Percentiles rank a stretch among this genome's conserved stretches.
Conservation (phyloP, 2,797 vertebrate genomes). For the Pogonophryne albipinna region DNA sequence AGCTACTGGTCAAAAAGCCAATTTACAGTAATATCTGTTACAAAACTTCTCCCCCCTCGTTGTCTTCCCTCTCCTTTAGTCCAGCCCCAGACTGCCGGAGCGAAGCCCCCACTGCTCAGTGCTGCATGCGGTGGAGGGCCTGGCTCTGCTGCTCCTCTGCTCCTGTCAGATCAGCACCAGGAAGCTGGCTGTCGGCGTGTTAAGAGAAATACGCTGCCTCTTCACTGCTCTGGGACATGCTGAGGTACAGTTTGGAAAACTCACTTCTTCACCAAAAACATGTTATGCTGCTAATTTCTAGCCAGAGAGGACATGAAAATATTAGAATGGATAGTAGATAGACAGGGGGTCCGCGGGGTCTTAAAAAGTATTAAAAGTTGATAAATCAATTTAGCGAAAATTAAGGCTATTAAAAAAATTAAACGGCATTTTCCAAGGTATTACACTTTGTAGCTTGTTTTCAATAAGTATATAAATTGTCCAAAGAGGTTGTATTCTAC, state of each 20-base stretch:
- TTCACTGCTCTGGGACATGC: slow-evolving; percentile 94
- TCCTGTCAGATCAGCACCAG: slow-evolving; percentile 96
- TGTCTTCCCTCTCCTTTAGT: slow-evolving; percentile 68
- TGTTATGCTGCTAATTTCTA: not conserved
- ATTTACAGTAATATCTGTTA: not conserved
- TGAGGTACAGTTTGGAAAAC: slow-evolving; percentile 85
- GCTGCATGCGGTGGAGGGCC: slow-evolving; percentile 95
- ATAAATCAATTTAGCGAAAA: too few species aligned
- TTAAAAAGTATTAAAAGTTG: too few species aligned
- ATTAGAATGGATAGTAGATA: not conserved
- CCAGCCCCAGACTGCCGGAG: slow-evolving; percentile 91
- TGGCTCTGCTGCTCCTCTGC: slow-evolving; percentile 95
- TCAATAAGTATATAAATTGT: too few species aligned
- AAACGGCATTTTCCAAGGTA: too few species aligned
- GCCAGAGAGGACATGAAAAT: not conserved
- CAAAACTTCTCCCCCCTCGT: not conserved
- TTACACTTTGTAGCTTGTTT: too few species aligned
- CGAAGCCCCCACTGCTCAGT: slow-evolving; percentile 94
- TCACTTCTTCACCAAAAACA: slow-evolving; percentile 3
- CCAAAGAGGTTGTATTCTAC: too few species aligned
- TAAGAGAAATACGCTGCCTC: slow-evolving; percentile 95
- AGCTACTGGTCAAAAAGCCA: not conserved
- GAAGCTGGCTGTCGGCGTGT: slow-evolving; percentile 94
- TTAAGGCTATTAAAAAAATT: too few species aligned
- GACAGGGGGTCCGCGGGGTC: too few species aligned